These are phyloP conservation scores for Leucoptera coffeella DNA, from an alignment of 2,888 invertebrate genomes.

Conservation along the genomic window DNA sequence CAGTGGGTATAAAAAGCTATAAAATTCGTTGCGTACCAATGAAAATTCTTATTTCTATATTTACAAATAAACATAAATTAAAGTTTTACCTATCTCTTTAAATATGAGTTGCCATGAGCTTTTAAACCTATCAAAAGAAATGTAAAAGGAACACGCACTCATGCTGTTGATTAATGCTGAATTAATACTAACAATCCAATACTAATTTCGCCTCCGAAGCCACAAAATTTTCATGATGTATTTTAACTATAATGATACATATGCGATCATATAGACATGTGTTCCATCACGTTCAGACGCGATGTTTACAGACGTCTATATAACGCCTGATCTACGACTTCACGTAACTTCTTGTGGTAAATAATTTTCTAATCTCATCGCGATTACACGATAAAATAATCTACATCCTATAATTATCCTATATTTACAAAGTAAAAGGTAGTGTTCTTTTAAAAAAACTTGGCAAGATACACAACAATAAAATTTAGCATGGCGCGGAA, in stretches of 20 bases:
- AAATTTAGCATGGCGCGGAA: too few species aligned
- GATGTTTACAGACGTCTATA: conserved; percentile 48
- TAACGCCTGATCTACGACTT: conserved; percentile 25
- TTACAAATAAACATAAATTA: conserved; percentile 36
- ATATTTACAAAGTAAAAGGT: conserved; percentile 41
- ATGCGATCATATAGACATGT: conserved; percentile 43
- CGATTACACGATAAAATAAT: too few species aligned
- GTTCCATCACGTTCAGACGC: conserved; percentile 40
- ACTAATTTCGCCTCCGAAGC: too few species aligned
- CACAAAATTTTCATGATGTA: neutral
- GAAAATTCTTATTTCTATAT: conserved; percentile 43
- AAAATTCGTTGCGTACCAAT: too few species aligned
- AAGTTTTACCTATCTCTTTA: conserved; percentile 16
- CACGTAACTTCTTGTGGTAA: too few species aligned
- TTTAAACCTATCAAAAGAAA: conserved; percentile 5
- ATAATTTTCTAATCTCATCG: too few species aligned
- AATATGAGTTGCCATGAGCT: conserved; percentile 30
- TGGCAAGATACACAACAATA: conserved; percentile 42
- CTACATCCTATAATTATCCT: conserved; percentile 6
- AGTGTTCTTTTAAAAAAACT: conserved; percentile 46
- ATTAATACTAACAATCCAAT: too few species aligned
- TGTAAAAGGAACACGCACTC: conserved; percentile 1
- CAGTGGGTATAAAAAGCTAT: too few species aligned
- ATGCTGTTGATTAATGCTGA: too few species aligned
- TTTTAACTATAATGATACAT: too few species aligned